Evolutionary conservation across 2,888 invertebrate genomes (phyloP), one percentile per base, ranked within the genome.

Genomic region (Metopia argyrocephala): DNA sequence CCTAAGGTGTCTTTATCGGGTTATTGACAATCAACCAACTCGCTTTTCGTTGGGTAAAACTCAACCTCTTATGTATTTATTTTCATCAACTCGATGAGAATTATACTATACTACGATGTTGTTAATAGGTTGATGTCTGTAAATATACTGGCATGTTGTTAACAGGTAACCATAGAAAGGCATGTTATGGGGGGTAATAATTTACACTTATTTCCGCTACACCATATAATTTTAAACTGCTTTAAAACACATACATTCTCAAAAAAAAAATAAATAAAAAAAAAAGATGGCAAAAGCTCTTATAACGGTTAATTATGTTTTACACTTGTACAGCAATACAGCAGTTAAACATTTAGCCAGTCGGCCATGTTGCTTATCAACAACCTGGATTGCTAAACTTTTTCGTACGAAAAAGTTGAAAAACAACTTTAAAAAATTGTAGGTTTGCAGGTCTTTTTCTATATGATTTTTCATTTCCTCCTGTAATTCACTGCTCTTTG

Each of bases 251-350:
- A 27, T 12, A n/a, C 18, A 45, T 50, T 50, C 18, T 9, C 7
- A n/a, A 21, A 15, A 50, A 15, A n/a, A 46, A 48, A 6, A n/a
- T 31, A 45, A n/a, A n/a, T 18, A 12, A 12, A 4, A 64, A 6
- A 5, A 52, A 21, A 52, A 64, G 18, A 48, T 31, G 25, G n/a
- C 15, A 45, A 57, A 74, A 74, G 28, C 59, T 50, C 31, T 57
- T 50, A 74, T 65, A 74, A 65, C 50, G 45, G 27, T 79, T 79
- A 70, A 79, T 69, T 75, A 31, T 54, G 7, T 48, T 66, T 65
- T 54, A 12, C 15, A 54, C 25, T 70, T 38, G 23, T 20, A 57
- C 31, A n/a, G 21, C 18, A 38, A 38, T 12, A 28, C 7, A n/a
- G n/a, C n/a, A 20, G 25, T 12, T 23, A 27, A 54, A 28, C 21